Base-by-base conservation (phyloP, 2,113 vertebrate species). In the Coptodon rendalli region DNA sequence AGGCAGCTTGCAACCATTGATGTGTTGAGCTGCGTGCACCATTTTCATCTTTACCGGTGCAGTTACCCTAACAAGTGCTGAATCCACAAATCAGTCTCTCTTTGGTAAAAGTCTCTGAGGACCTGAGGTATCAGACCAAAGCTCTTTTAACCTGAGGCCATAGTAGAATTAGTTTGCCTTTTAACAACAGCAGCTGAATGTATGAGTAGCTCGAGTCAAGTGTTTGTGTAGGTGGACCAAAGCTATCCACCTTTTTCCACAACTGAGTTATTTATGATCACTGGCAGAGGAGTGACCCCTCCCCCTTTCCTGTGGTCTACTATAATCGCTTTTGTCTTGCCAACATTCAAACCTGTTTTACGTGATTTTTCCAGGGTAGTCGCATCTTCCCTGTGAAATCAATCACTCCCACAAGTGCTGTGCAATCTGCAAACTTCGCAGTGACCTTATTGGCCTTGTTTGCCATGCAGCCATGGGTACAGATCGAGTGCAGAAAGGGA, bases 391-490 rank as follows among this genome's bases (percentile, higher is more conserved):
- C 10, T 76, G 36, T 22, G 24, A 50, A 78, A 78, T 78, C 71
- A 50, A 0, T 76, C 43, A 1, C 4, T 76, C 24, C 43, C 24
- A 50, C 24, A 3, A 50, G 0, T 19, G 71, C 43, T 0, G 24
- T 29, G 40, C 16, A 48, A 5, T 19, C 24, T 76, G 1, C 43
- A 76, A 19, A 31, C 71, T 19, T 76, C 4, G 3, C 16, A 50
- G 43, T 76, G 71, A 76, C 10, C 24, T 45, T 31, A 19, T 27
- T 29, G 68, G 14, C 14, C 11, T 29, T 29, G 3, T 48, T 76
- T 27, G 22, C 22, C 68, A 27, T 48, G 14, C 14, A 73, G 8
- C 3, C 40, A 29, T 76, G 22, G 68, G 40, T 17, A 11, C 43
- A 48, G 6, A 17, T 27, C 14, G 4, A 76, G 9, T 48, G 6